Evolutionary conservation across 2,797 vertebrate species (phyloP).

Genomic region (Chelidonichthys spinosus): DNA sequence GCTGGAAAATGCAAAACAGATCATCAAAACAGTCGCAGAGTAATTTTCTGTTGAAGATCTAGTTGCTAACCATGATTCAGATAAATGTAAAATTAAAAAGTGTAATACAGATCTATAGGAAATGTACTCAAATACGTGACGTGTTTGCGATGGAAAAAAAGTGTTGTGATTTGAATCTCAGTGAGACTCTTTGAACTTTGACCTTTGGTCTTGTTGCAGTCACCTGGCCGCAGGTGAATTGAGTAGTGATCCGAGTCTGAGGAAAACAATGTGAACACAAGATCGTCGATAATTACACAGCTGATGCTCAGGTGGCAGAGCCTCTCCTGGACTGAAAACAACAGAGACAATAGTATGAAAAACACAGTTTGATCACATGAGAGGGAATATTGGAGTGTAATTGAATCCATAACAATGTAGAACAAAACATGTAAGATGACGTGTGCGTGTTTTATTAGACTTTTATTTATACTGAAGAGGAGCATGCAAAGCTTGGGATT

Average conservation of each 20-base stretch:
- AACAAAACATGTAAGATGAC: not conserved
- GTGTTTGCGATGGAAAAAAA: conserved; percentile 23
- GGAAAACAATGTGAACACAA: conserved; percentile 47
- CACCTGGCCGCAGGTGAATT: conserved; percentile 48
- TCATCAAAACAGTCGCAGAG: not conserved
- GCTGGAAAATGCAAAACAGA: not conserved
- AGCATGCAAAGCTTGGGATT: not conserved
- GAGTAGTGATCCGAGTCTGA: conserved; percentile 8
- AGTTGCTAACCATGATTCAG: not conserved
- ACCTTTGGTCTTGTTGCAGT: conserved; percentile 20
- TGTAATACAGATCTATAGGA: not conserved
- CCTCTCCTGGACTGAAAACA: conserved; percentile 5
- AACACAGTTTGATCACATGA: not conserved
- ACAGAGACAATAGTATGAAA: not conserved
- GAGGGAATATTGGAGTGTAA: not conserved
- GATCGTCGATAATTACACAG: conserved; percentile 18
- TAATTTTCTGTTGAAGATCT: not conserved
- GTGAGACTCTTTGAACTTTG: conserved; percentile 48
- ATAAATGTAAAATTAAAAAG: not conserved
- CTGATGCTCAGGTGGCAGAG: conserved; percentile 36
- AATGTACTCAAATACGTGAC: not conserved
- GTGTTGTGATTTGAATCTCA: conserved; percentile 62
- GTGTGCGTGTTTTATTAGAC: not conserved
- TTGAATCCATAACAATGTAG: not conserved
- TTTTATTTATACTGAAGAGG: not conserved